Evolutionary conservation across 2,797 vertebrate species (phyloP).

Genomic region (Protosalanx chinensis): DNA sequence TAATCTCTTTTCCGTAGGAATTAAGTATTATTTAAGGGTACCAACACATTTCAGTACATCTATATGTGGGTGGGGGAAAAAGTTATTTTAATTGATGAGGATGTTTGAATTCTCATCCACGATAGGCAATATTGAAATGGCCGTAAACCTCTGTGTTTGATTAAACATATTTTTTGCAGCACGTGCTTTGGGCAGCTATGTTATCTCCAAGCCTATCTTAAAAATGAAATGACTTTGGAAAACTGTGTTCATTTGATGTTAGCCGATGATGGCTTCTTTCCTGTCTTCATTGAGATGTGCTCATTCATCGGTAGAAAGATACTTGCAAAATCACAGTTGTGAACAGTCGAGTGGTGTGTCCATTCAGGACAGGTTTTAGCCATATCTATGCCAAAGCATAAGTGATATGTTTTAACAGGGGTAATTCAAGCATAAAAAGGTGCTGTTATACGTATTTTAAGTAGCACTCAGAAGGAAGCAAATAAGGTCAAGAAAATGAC

Average conservation of each 20-base stretch:
- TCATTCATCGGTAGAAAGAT: too few relatives aligned
- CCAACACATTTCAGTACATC: too few relatives aligned
- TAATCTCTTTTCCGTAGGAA: too few relatives aligned
- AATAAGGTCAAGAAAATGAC: neutral
- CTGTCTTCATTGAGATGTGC: too few relatives aligned
- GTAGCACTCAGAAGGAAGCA: constrained; percentile 7
- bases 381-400: constrained; percentile 23
- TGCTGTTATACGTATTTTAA: constrained; percentile 8
- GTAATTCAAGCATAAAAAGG: constrained; percentile 24
- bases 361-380: neutral
- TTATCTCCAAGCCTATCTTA: neutral
- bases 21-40: too few relatives aligned
- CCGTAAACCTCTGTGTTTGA: neutral
- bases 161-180: neutral
- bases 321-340: too few relatives aligned
- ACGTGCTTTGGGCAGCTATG: neutral
- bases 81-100: neutral
- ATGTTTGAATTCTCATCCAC: neutral
- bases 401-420: constrained; percentile 20
- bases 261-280: too few relatives aligned
- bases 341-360: constrained; percentile 12
- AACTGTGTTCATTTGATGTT: too few relatives aligned
- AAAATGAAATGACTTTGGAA: neutral
- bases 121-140: neutral
- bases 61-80: too few relatives aligned